phyloP scores from a whole-genome alignment of 2,113 vertebrate genomes.

The Kobus ellipsiprymnus region DNA sequence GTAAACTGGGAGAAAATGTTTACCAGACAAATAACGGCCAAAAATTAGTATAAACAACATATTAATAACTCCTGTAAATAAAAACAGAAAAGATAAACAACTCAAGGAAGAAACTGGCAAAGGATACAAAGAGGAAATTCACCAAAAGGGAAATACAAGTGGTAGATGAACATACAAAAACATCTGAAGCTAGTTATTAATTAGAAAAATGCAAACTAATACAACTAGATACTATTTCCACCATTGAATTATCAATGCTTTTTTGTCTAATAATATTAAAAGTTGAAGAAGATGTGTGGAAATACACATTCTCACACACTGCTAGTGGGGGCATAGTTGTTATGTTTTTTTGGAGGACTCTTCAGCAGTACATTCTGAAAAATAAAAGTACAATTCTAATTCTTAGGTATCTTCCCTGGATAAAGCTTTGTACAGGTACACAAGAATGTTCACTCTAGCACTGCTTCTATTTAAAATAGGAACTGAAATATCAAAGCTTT shows the following conservation, averaged over 20 bases:
- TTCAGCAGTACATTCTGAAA: not conserved
- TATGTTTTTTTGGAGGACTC: not conserved
- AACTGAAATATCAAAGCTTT: not conserved
- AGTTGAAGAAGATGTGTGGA: not conserved
- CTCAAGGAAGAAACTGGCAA: conserved; percentile 3
- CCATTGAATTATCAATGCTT: not conserved
- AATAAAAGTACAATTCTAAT: not conserved
- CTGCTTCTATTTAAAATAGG: not conserved
- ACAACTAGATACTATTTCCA: not conserved
- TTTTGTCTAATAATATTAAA: not conserved
- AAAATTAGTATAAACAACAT: conserved; percentile 8
- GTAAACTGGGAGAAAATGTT: not conserved
- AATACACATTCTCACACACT: not conserved
- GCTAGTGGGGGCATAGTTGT: not conserved
- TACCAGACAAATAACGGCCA: conserved; percentile 29
- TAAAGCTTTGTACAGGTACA: not conserved
- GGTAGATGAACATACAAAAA: not conserved
- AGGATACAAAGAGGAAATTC: conserved; percentile 19
- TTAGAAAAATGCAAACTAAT: conserved; percentile 8
- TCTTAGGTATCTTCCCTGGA: not conserved
- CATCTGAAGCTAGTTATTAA: not conserved
- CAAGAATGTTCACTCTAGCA: not conserved
- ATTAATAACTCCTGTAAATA: conserved; percentile 46
- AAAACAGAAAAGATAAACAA: conserved; percentile 52
- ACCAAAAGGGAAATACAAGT: not conserved